These are phyloP conservation scores for Perca flavescens DNA, from an alignment of 2,113 vertebrate species.

Conservation along the genomic window DNA sequence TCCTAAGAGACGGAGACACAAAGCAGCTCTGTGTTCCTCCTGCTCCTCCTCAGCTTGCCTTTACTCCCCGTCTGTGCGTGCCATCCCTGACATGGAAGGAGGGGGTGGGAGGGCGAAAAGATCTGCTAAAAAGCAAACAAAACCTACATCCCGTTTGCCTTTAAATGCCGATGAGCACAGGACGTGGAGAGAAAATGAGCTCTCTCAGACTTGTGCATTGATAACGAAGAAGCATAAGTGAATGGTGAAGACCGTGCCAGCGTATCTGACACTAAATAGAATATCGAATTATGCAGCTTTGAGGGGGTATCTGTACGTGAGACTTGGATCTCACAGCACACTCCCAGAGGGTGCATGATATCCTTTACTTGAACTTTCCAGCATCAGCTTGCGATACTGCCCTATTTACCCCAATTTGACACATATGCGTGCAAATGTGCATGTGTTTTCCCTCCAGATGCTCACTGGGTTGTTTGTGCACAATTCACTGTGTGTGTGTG, in stretches of 20 bases:
- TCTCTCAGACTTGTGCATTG: conserved; percentile 8
- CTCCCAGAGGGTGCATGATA: conserved; percentile 65
- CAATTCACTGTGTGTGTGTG: conserved; percentile 13
- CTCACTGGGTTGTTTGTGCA: conserved; percentile 46
- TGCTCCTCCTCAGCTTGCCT: conserved; percentile 54
- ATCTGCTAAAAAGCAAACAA: conserved; percentile 56
- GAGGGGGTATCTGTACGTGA: conserved; percentile 9
- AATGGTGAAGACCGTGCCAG: conserved; percentile 12
- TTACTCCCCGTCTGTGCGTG: conserved; percentile 27
- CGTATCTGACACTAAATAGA: conserved; percentile 53
- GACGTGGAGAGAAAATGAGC: conserved; percentile 18
- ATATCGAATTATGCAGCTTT: conserved; percentile 50
- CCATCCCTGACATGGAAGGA: conserved; percentile 44
- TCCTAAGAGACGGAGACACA: conserved; percentile 51
- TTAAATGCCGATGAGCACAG: conserved; percentile 11
- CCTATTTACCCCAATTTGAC: conserved; percentile 69
- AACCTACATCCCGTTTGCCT: conserved; percentile 38
- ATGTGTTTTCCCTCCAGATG: conserved; percentile 27
- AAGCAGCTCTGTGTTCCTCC: conserved; percentile 62
- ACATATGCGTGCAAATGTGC: conserved; percentile 17
- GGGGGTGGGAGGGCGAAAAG: conserved; percentile 11
- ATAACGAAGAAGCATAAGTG: not conserved
- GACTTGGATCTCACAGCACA: conserved; percentile 47
- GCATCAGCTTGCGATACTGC: conserved; percentile 61
- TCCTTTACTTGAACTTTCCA: conserved; percentile 70